Conservation (phyloP, 2,797 vertebrate species). For the Pantherophis vulpinus region DNA sequence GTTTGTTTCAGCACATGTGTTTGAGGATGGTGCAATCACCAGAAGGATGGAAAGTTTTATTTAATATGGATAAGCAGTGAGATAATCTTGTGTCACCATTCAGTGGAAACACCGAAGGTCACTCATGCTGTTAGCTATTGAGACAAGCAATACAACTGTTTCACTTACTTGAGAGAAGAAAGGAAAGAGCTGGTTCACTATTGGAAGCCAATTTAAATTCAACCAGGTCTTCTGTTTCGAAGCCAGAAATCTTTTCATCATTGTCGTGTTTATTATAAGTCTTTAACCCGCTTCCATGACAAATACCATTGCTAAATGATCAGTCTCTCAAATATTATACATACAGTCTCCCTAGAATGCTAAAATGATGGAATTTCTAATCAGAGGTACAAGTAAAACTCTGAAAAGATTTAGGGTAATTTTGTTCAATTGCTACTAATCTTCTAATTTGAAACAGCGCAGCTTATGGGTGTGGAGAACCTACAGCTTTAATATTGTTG, state of each 20-base stretch:
- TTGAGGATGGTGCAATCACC: neutral
- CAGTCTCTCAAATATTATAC: neutral
- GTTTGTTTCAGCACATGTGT: constrained; percentile 17
- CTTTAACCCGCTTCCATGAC: constrained; percentile 47
- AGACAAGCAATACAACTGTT: constrained; percentile 56
- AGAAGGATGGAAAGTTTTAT: neutral
- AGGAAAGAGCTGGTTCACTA: constrained; percentile 51
- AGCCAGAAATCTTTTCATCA: constrained; percentile 57
- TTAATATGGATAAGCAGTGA: constrained; percentile 32
- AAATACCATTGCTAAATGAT: constrained; percentile 12
- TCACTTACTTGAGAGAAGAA: constrained; percentile 50
- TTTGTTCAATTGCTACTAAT: neutral
- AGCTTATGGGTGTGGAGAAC: neutral
- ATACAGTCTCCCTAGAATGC: neutral
- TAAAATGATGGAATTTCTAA: neutral
- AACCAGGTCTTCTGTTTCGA: constrained; percentile 57
- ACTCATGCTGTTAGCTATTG: constrained; percentile 58
- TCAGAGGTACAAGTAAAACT: neutral
- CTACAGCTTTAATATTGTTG: neutral
- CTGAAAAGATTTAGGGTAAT: neutral
- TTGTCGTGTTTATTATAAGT: constrained; percentile 53
- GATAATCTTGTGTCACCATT: constrained; percentile 60
- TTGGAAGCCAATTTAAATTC: constrained; percentile 56
- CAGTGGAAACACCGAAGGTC: constrained; percentile 70
- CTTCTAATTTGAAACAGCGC: neutral